Evolutionary conservation across 2,888 invertebrate species (phyloP).

Genomic region (Lasioglossum malachurum): DNA sequence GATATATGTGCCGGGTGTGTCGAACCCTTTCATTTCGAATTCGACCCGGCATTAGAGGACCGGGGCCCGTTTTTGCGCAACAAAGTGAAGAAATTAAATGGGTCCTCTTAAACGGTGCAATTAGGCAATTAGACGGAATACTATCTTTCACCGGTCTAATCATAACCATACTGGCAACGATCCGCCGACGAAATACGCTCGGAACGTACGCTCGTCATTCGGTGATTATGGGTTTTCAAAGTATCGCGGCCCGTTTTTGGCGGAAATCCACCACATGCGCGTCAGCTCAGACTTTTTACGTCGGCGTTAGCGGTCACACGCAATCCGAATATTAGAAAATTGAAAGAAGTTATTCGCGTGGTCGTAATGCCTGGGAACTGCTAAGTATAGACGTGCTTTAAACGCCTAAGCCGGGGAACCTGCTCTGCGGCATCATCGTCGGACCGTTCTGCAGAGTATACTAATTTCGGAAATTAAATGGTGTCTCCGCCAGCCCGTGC

Average conservation of each 20-base stretch:
- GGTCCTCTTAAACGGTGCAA: constrained; percentile 65
- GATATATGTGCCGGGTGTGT: constrained; percentile 61
- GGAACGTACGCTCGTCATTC: constrained; percentile 20
- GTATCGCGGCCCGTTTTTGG: constrained; percentile 34
- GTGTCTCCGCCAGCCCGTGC: background rate
- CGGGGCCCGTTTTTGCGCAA: constrained; percentile 61
- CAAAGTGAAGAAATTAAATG: constrained; percentile 67
- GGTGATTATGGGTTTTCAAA: constrained; percentile 44
- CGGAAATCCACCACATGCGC: constrained; percentile 18
- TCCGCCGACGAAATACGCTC: constrained; percentile 24
- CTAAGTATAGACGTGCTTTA: background rate
- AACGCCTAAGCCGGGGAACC: background rate
- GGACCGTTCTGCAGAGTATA: background rate
- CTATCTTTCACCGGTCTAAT: constrained; percentile 63
- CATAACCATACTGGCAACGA: constrained; percentile 51
- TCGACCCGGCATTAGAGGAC: constrained; percentile 39
- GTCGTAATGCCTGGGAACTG: background rate
- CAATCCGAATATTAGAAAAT: constrained; percentile 54
- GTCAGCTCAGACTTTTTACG: background rate
- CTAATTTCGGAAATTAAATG: background rate
- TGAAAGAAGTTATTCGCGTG: constrained; percentile 17
- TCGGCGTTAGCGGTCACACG: constrained; percentile 22
- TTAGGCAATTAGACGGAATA: constrained; percentile 68
- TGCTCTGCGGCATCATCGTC: background rate
- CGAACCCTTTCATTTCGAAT: constrained; percentile 70